These are phyloP conservation scores for Oceanodroma tethys DNA, from an alignment of 2,113 vertebrate genomes.

Conservation along the genomic window DNA sequence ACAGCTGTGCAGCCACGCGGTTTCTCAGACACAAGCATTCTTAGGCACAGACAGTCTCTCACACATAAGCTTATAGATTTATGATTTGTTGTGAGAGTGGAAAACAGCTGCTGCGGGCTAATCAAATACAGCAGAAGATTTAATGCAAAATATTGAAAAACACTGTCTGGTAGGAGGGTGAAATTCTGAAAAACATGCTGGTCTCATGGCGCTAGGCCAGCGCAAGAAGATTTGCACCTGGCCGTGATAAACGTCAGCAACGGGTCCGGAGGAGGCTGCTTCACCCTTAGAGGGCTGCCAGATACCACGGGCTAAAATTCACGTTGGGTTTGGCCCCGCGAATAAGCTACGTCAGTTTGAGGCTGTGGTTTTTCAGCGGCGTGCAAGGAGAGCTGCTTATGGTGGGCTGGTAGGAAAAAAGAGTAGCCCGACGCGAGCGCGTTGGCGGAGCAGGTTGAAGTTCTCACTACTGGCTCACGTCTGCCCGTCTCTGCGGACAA, in stretches of 20 bases:
- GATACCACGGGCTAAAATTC: neutral
- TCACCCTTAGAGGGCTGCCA: neutral
- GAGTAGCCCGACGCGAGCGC: neutral
- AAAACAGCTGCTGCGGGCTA: constrained; percentile 65
- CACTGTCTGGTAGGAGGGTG: constrained; percentile 38
- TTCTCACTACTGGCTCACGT: neutral
- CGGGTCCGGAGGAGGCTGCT: neutral
- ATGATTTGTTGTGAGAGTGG: constrained; percentile 57
- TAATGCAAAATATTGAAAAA: constrained; percentile 52
- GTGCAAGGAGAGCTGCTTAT: neutral
- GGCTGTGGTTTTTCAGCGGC: neutral
- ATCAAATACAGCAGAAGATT: constrained; percentile 60
- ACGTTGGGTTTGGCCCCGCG: neutral
- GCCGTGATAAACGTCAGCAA: neutral
- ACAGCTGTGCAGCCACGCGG: neutral
- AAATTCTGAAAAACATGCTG: constrained; percentile 23
- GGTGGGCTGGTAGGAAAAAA: rapidly evolving
- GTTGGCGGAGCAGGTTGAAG: neutral
- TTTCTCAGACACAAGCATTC: neutral
- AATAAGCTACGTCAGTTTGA: rapidly evolving
- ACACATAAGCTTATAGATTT: constrained; percentile 37
- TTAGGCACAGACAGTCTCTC: constrained; percentile 23
- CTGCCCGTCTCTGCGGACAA: neutral
- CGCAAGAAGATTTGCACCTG: constrained; percentile 31
- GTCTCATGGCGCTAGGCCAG: neutral